Evolutionary conservation across 2,113 vertebrate genomes (phyloP), one percentile per base, ranked within the genome.

Genomic region (Papio anubis): DNA sequence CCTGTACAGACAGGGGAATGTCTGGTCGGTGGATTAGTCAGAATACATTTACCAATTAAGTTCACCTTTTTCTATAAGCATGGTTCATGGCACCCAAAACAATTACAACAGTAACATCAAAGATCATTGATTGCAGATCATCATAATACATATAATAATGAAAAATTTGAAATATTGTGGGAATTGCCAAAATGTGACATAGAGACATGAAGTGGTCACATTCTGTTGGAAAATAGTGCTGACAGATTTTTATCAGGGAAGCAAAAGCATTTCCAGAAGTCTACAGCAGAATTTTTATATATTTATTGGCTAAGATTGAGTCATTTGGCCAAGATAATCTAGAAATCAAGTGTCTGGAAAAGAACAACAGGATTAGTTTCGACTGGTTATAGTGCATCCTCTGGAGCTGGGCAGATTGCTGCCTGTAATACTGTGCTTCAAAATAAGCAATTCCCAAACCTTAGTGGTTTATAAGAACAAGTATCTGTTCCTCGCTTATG

Each of bases 341-440:
- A 45, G 52, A 68, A 91, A 84, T 89, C 86, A 86, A 45, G 32
- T 89, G 48, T 73, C 57, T 64, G 30, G 30, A 88, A 88, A 97
- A 90, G 6, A 81, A 72, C 59, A 84, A 64, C 21, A 92, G 45
- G 5, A 83, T 85, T 93, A 76, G 13, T 59, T 96, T 91, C 88
- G 64, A 30, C 18, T 17, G 20, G 57, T 78, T 80, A 57, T 59
- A 45, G 89, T 20, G 94, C 90, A 86, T 52, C 38, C 68, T 80
- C 50, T 45, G 55, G 32, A 88, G 25, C 76, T 94, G 32, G 81
- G 61, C 59, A 93, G 78, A 88, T 87, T 70, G 57, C 73, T 55
- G 72, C n/a, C 66, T 93, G 21, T 90, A 79, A 66, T 38, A 61
- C n/a, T 73, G 25, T 27, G 27, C 50, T 75, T 40, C 43, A 35